Percentiles rank a stretch among this genome's conserved stretches.
These are phyloP conservation scores for Resseliella maxima DNA, from an alignment of 2,888 invertebrate genomes.

Conservation along the genomic window DNA sequence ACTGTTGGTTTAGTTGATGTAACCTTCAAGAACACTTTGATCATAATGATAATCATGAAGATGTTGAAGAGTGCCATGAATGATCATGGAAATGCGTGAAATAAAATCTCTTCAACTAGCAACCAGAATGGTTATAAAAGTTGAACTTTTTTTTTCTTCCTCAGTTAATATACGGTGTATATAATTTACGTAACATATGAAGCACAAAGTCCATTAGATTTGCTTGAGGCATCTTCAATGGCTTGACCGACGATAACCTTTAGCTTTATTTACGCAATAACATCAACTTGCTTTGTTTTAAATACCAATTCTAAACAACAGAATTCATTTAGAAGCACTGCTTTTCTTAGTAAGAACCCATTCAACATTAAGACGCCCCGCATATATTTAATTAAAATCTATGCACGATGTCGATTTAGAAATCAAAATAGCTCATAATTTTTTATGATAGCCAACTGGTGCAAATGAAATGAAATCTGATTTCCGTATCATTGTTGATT, in stretches of 20 bases:
- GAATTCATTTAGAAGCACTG: not conserved
- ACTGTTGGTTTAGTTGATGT: not conserved
- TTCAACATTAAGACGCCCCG: not conserved
- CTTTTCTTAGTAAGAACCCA: not conserved
- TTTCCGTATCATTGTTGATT: not conserved
- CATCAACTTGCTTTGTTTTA: not conserved
- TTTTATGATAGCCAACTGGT: not conserved
- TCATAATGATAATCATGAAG: not conserved
- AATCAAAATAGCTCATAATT: not conserved
- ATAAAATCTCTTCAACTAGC: not conserved
- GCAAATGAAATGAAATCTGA: not conserved
- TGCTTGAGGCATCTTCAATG: not conserved
- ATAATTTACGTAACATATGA: constrained; percentile 44
- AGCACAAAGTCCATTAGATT: constrained; percentile 38
- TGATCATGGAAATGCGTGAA: not conserved
- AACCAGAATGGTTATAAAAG: not conserved
- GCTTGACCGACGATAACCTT: constrained; percentile 32
- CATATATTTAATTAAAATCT: not conserved
- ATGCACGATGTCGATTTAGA: not conserved
- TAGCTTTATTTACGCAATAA: not conserved
- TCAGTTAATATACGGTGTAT: not conserved
- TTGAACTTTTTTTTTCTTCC: not conserved
- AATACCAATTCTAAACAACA: not conserved
- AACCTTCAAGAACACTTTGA: not conserved
- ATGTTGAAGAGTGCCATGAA: not conserved